Evolutionary conservation across 2,113 vertebrate species (phyloP), one percentile per base, ranked within the genome.

Genomic region (Rhinoptilus africanus): DNA sequence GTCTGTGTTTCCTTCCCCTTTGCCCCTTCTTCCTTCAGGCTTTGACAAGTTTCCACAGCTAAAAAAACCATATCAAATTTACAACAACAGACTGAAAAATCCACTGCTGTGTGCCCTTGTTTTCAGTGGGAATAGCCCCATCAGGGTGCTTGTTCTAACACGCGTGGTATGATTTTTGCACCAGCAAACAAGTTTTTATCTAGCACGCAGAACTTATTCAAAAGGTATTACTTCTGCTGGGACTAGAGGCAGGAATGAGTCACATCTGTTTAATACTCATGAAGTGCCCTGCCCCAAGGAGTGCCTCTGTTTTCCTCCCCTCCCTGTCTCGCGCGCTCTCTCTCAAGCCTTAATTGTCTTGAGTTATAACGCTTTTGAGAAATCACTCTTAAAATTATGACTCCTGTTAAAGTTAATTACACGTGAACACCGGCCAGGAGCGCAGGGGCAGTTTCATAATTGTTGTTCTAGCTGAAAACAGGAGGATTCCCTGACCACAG

Each of bases 251-350:
- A 51, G 82, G 84, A 72, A 75, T 98, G 98, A 98, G 95, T 98
- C 98, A 98, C 43, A 5, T 67, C 78, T 73, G 67, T 83, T 97
- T 72, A 77, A 87, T 62, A 92, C 69, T 54, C 88, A 92, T 79
- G 74, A 84, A 62, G 89, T 71, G 96, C 97, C 97, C 97, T 96
- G 88, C 98, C 98, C 98, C 93, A 97, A 95, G 98, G 98, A 75
- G 96, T 82, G 96, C 95, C 95, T 93, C 92, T 91, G 73, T 95
- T 97, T 97, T 92, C 82, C 85, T 94, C 92, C 86, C 92, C 92
- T 84, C 79, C 94, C 88, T 93, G 92, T 93, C 96, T 93, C 71
- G 20, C 63, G 2, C 37, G 1, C 93, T 85, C 41, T 81, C 96
- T 97, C 90, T 94, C 93, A 96, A 93, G 92, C 75, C 81, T 91